A percentile compares a stretch with the other conserved stretches of the same genome.
phyloP scores from a whole-genome alignment of 1,140 invertebrate genomes.

The Aleiodes sp. region DNA sequence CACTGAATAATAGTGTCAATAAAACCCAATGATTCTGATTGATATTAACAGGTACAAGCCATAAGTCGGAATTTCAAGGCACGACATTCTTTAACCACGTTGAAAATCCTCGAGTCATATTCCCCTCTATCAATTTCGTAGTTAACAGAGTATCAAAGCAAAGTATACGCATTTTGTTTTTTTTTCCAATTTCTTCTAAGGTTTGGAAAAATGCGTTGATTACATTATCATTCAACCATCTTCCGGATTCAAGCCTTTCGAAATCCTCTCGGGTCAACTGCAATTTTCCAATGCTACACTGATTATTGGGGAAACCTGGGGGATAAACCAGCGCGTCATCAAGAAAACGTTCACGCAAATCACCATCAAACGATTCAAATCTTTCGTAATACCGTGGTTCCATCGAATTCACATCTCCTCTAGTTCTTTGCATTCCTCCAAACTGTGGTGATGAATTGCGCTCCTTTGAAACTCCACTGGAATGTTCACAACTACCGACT shows the following conservation, averaged over 20 bases:
- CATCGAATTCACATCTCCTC: not conserved
- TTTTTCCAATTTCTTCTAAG: not conserved
- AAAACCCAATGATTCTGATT: not conserved
- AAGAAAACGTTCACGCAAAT: not conserved
- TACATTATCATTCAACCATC: not conserved
- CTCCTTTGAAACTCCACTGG: not conserved
- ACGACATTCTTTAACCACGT: not conserved
- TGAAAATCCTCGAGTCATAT: not conserved
- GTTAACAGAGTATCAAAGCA: not conserved
- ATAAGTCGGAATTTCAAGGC: not conserved
- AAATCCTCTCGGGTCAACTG: not conserved
- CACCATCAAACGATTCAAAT: not conserved
- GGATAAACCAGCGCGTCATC: not conserved
- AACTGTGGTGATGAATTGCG: not conserved
- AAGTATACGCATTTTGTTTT: not conserved
- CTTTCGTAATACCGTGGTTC: not conserved
- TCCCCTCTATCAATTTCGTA: not conserved
- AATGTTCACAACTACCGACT: too few relatives aligned
- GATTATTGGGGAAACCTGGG: not conserved
- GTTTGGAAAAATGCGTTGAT: not conserved
- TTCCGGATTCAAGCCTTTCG: not conserved
- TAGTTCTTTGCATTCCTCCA: not conserved
- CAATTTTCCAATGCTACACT: not conserved
- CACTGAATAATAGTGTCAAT: not conserved
- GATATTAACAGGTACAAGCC: not conserved